Evolutionary conservation across 2,888 invertebrate species (phyloP).

Genomic region (Subacronicta megacephala): DNA sequence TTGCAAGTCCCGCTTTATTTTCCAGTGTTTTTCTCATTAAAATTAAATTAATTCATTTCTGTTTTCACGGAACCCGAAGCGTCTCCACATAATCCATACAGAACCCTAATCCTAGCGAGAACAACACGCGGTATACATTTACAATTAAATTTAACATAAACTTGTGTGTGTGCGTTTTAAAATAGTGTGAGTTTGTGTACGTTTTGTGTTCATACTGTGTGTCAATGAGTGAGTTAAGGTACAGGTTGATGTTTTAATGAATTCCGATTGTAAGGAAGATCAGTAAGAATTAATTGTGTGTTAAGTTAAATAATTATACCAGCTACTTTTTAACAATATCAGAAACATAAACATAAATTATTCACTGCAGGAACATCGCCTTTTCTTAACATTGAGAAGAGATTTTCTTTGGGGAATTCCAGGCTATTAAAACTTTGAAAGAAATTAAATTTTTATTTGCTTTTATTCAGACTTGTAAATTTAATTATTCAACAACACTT

Average conservation of each 20-base stretch:
- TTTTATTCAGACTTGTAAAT: too few species aligned
- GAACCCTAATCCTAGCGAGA: slow-evolving; percentile 49
- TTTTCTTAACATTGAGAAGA: too few species aligned
- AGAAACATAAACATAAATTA: too few species aligned
- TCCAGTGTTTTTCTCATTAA: too few species aligned
- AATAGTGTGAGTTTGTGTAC: slow-evolving; percentile 14
- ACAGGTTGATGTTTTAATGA: slow-evolving; percentile 37
- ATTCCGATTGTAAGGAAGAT: background rate
- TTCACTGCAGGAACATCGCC: too few species aligned
- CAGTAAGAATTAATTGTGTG: slow-evolving; percentile 2
- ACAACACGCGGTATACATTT: slow-evolving; percentile 59
- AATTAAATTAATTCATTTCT: too few species aligned
- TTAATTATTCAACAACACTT: too few species aligned
- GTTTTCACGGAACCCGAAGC: slow-evolving; percentile 24
- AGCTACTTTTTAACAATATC: too few species aligned
- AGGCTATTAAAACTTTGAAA: too few species aligned
- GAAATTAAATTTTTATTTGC: too few species aligned
- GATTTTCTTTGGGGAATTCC: too few species aligned
- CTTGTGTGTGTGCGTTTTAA: slow-evolving; percentile 44
- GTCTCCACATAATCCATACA: slow-evolving; percentile 11
- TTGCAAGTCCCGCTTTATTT: too few species aligned
- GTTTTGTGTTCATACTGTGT: slow-evolving; percentile 34
- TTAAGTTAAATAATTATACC: background rate
- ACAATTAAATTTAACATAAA: slow-evolving; percentile 74
- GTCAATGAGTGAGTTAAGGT: slow-evolving; percentile 23